These are phyloP conservation scores for Megalonaias nervosa DNA, from an alignment of 1,140 invertebrate genomes.

Conservation along the genomic window DNA sequence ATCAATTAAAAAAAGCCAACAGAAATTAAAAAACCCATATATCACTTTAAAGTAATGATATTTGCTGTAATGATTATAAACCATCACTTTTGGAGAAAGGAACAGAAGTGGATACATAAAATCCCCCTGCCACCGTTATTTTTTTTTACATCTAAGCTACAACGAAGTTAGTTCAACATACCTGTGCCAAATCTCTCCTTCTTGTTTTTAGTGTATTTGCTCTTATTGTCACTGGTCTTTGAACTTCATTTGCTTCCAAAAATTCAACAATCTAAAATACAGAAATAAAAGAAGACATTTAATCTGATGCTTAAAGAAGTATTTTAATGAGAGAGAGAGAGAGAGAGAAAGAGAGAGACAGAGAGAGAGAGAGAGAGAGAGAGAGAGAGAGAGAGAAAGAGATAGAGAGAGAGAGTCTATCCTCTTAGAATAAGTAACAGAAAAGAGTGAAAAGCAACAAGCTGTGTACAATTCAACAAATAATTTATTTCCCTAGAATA, in stretches of 20 bases:
- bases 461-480: too few species aligned
- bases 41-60: too few species aligned
- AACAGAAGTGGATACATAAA: neutral
- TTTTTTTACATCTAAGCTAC: neutral
- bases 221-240: slow-evolving; percentile 94
- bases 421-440: too few species aligned
- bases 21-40: neutral
- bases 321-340: too few species aligned
- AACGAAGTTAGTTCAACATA: slow-evolving; percentile 43
- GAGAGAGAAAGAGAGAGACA: too few species aligned
- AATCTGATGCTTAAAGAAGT: too few species aligned
- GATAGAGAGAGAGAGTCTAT: too few species aligned
- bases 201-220: slow-evolving; percentile 97
- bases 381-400: too few species aligned
- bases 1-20: neutral
- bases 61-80: neutral
- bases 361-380: too few species aligned
- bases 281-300: neutral
- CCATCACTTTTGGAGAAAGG: neutral
- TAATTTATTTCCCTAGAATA: too few species aligned
- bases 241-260: slow-evolving; percentile 96
- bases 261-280: slow-evolving; percentile 85
- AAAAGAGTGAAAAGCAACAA: too few species aligned
- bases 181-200: slow-evolving; percentile 91
- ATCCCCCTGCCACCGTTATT: neutral